Conservation (phyloP, 1,140 invertebrate genomes). For the Diuraphis noxia region DNA sequence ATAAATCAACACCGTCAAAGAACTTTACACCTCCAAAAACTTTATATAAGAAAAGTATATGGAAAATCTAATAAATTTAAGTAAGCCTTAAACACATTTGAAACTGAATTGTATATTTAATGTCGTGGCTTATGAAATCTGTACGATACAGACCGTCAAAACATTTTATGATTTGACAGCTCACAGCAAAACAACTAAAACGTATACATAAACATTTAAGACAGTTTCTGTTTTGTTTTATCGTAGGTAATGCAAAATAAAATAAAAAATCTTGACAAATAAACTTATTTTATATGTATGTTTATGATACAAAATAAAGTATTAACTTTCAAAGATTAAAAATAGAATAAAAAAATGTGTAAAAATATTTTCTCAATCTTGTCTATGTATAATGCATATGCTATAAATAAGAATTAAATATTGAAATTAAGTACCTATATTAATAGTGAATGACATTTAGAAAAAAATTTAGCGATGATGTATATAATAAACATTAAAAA, state of each 20-base stretch:
- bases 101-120: not conserved
- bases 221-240: not conserved
- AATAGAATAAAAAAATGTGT: not conserved
- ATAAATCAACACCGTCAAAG: conserved; percentile 26
- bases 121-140: not conserved
- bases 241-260: not conserved
- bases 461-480: not conserved
- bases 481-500: not conserved
- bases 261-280: not conserved
- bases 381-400: not conserved
- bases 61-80: conserved; percentile 16
- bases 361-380: not conserved
- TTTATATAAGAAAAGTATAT: not conserved
- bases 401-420: not conserved
- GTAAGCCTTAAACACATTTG: conserved; percentile 7
- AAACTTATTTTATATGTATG: not conserved
- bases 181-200: not conserved
- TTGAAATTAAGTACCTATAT: not conserved
- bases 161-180: conserved; percentile 8
- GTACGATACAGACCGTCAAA: not conserved
- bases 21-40: conserved; percentile 1
- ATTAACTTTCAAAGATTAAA: not conserved
- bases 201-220: conserved; percentile 17
- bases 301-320: not conserved
- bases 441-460: not conserved